Evolutionary conservation across 2,797 vertebrate species (phyloP).

Genomic region (Tinamus major): DNA sequence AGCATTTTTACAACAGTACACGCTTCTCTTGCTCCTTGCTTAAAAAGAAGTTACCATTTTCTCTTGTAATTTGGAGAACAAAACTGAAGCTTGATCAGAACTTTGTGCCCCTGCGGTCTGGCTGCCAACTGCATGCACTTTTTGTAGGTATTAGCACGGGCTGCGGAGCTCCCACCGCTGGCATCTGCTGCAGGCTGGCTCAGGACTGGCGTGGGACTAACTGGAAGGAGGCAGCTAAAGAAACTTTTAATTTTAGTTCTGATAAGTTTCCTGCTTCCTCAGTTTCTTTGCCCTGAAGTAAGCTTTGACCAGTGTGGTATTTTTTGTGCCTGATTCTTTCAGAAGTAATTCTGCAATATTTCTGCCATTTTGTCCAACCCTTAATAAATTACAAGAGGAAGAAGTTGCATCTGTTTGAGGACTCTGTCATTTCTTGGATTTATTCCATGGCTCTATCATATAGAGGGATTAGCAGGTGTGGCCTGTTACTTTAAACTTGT

Average conservation of each 20-base stretch:
- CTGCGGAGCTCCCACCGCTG: slow-evolving; percentile 19
- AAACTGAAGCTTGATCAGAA: slow-evolving; percentile 8
- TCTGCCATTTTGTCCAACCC: background rate
- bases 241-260: background rate
- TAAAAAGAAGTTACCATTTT: background rate
- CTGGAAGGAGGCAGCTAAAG: background rate
- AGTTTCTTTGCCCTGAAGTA: background rate
- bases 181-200: slow-evolving; percentile 21
- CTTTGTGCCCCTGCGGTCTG: background rate
- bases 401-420: background rate
- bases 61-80: background rate
- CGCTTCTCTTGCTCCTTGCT: background rate
- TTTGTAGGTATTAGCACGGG: slow-evolving; percentile 31
- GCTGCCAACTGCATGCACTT: background rate
- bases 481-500: background rate
- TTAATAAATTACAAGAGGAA: background rate
- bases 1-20: background rate
- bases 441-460: background rate
- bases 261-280: background rate
- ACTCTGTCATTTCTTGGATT: background rate
- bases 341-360: background rate
- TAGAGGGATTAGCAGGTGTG: background rate
- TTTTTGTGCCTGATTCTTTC: background rate
- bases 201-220: background rate
- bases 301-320: background rate